Evolutionary conservation across 2,888 invertebrate genomes (phyloP), one percentile per base, ranked within the genome.

Genomic region (Lithophane ornitopus): DNA sequence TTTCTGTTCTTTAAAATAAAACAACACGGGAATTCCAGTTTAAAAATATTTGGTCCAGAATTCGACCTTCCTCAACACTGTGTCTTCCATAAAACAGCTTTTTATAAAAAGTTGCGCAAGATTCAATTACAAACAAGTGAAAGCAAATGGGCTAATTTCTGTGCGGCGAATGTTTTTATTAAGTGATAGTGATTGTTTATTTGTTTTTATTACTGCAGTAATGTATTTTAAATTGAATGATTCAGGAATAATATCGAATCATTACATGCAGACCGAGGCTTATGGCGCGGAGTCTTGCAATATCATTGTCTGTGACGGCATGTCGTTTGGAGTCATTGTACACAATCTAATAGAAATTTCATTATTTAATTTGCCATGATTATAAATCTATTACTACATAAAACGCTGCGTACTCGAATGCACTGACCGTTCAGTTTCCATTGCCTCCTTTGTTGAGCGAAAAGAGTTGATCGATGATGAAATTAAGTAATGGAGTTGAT

Each of bases 51-150:
- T 74, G 73, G 71, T 73, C 75, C 81, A 81, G 67, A 81, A 78
- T 78, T 77, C 61, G 83, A 86, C 88, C 88, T 88, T 87, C 63
- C 86, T 49, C 86, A 90, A 89, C 76, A 70, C 54, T 73, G 71
- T 66, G 49, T 22, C 66, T 80, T 73, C 63, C 73, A 71, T 76
- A 81, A 79, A 69, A 61, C 74, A 44, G 54, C 70, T 74, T 76
- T 81, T 85, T 77, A 62, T 74, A 70, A 76, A 81, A 46, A 74
- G 71, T 63, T 75, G 66, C 69, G 62, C 79, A 70, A 65, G 63
- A 82, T 85, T 79, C 74, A 87, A 85, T 85, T 72, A 78, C 70
- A 56, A 76, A 73, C 76, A 78, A 87, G 88, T 83, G 80, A 80
- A 82, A 87, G 74, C 80, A 68, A 79, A 82, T 74, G 69, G 41